Conservation (phyloP, 2,888 invertebrate genomes). For the Acholoe squamosa region DNA sequence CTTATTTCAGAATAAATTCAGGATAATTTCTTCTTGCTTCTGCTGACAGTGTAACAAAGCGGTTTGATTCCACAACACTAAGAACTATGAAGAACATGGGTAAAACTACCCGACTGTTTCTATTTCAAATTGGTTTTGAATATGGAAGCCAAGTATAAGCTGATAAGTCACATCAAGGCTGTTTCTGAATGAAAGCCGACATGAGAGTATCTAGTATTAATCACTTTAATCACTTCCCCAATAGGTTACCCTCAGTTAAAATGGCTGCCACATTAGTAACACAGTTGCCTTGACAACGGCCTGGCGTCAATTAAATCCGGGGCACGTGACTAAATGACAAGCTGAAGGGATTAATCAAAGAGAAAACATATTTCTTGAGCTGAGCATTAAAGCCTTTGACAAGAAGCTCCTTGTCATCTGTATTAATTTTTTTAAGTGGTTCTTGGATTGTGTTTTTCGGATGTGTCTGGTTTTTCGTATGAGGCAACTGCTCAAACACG, state of each 20-base stretch:
- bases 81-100: too few relatives aligned
- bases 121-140: not conserved
- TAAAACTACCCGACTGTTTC: too few relatives aligned
- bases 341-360: slow-evolving; percentile 38
- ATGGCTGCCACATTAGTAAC: not conserved
- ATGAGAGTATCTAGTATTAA: not conserved
- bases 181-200: not conserved
- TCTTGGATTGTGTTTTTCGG: not conserved
- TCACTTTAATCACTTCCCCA: not conserved
- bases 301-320: not conserved
- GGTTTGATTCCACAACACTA: too few relatives aligned
- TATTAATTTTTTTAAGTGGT: not conserved
- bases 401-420: slow-evolving; percentile 32
- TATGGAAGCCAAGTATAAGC: not conserved
- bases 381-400: slow-evolving; percentile 14
- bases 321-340: slow-evolving; percentile 33
- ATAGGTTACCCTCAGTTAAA: not conserved
- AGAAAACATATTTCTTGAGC: slow-evolving; percentile 41
- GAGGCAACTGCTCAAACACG: slow-evolving; percentile 6
- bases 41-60: too few relatives aligned
- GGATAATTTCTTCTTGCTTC: too few relatives aligned
- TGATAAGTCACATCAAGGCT: not conserved
- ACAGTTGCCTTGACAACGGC: not conserved
- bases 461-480: not conserved
- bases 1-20: too few relatives aligned